Evolutionary conservation across 2,797 vertebrate species (phyloP), one percentile per base, ranked within the genome.

Genomic region (Enteromius thamalakanensis): DNA sequence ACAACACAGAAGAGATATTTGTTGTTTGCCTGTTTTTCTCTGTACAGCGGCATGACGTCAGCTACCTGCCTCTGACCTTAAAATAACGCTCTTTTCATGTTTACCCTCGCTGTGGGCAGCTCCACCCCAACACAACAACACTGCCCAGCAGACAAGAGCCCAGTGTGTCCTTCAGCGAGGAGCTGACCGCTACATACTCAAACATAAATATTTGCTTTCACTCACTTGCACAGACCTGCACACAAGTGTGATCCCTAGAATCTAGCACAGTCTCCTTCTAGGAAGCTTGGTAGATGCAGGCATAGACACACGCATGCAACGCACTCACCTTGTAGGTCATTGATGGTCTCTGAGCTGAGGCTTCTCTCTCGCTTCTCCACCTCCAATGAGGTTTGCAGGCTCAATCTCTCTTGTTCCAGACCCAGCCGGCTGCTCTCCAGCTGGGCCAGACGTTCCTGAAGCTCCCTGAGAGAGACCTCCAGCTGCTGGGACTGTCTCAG

Each of bases 271-370:
- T 15, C 70, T 81, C 14, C 42, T 81, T 74, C 70, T 62, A 71
- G 3, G 37, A 71, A 58, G 34, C 23, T 53, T 6, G 4, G 51
- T 45, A 47, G 49, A 60, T 47, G 37, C 55, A 19, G 55, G 34
- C 68, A 72, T 42, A 42, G 70, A 23, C 23, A n/a, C 40, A 83
- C 12, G 29, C 29, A 42, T n/a, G 40, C 68, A 55, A 64, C 42
- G 14, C 11, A 77, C 92, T 91, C 95, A 99, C 98, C 97, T 94
- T 99, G 97, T 87, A 99, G 94, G 88, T 99, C 97, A 55, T 87
- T 92, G 86, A 98, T 96, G 60, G 96, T 95, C 91, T 98, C 97
- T 1, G 94, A 95, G 87, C 94, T 93, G 65, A 96, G 94, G 89
- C 89, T 94, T 62, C 90, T 90, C 85, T 97, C 96, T 81, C 96